Evolutionary conservation across 2,113 vertebrate genomes (phyloP).

Genomic region (Hylia prasina): DNA sequence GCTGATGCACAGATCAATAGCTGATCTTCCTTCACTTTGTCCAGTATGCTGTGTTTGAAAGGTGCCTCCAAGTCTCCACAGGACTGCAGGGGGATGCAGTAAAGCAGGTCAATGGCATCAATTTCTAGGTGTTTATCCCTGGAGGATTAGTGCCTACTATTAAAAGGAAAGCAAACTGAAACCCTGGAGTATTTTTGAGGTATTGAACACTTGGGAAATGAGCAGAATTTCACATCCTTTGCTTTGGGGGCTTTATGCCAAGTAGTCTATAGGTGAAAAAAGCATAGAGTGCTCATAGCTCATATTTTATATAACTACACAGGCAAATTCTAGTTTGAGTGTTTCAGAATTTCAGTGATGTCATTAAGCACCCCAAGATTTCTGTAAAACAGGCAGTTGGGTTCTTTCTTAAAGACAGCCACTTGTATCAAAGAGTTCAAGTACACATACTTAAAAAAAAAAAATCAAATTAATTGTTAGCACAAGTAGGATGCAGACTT

Average conservation of each 20-base stretch:
- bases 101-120: background rate
- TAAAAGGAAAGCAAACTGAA: background rate
- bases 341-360: background rate
- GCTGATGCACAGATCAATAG: background rate
- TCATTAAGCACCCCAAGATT: background rate
- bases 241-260: background rate
- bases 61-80: background rate
- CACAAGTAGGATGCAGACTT: background rate
- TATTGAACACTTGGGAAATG: background rate
- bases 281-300: accelerated
- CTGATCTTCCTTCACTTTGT: background rate
- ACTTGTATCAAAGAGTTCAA: background rate
- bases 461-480: background rate
- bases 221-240: background rate
- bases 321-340: background rate
- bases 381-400: background rate
- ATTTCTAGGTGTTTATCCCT: background rate
- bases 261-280: background rate
- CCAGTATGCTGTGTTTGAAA: background rate
- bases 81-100: background rate
- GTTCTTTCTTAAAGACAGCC: background rate
- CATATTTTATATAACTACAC: no score
- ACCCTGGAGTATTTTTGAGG: background rate
- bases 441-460: background rate
- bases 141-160: background rate